Evolutionary conservation across 92 coral and sea anemone genomes (phyloP).

Genomic region (Epizoanthus ramosus): DNA sequence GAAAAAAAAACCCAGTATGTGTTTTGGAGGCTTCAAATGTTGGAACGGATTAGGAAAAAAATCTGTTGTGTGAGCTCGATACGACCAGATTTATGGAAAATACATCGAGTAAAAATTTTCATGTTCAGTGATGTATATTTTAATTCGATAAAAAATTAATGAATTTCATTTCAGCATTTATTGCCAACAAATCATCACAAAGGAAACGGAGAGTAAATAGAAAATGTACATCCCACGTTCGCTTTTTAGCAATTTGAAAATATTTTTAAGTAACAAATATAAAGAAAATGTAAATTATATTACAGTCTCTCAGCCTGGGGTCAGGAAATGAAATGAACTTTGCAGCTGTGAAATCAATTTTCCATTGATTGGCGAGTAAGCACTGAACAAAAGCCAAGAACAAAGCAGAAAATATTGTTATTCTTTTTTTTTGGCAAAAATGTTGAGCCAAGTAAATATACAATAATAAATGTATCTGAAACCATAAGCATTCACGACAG

Average conservation of each 20-base stretch:
- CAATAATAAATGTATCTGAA: too few species aligned
- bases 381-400: not conserved
- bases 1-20: not conserved
- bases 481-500: too few species aligned
- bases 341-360: not conserved
- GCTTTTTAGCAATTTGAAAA: conserved; percentile 12
- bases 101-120: not conserved
- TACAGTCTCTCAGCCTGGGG: not conserved
- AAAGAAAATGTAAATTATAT: conserved; percentile 18
- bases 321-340: conserved; percentile 13
- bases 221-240: not conserved
- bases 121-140: not conserved
- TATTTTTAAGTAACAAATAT: conserved; percentile 3
- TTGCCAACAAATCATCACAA: conserved; percentile 28
- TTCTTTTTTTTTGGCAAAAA: not conserved
- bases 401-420: not conserved
- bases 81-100: not conserved
- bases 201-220: not conserved
- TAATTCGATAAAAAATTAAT: conserved; percentile 30
- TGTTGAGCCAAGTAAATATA: not conserved
- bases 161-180: conserved; percentile 11
- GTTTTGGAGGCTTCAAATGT: not conserved
- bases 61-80: not conserved
- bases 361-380: not conserved
- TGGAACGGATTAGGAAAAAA: not conserved